Base-by-base conservation (phyloP, 2,113 vertebrate species). In the Pachyramphus minor region DNA sequence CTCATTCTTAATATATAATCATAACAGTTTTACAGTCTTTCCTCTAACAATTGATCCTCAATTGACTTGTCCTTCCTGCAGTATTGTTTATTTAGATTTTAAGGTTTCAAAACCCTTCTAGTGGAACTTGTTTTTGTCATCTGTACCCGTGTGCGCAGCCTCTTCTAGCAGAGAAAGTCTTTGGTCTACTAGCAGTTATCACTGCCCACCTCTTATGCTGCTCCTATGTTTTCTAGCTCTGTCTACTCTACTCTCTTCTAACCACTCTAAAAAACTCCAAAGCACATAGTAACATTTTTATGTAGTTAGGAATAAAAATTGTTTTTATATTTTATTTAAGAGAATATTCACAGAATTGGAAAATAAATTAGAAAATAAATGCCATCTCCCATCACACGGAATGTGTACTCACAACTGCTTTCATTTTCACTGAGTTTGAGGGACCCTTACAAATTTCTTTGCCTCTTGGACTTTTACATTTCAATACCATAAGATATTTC, bases 121-220 rank as follows among this genome's bases (percentile, higher is more conserved):
- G 4, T 13, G 24, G 13, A 14, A 58, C 59, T 71, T 52, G 4
- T 2, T 73, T 85, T 75, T 47, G 7, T 45, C 63, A 68, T 6
- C 7, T 79, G 15, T 27, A n/a, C 6, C 11, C 4, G 3, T 1
- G 13, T 25, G 30, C 20, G 21, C 11, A 14, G 2, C 10, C 9
- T 82, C 12, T 63, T 66, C 24, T 42, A 37, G 7, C 3, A 41
- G 17, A 44, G 17, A 60, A 50, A 4, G 3, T 47, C 10, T 2
- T 83, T 68, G 4, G 35, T 58, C 49, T 55, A 14, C n/a, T 28
- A 31, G 11, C 14, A 63, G 4, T 9, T 68, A 8, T 22, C 12
- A 45, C 24, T 72, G 15, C 12, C 28, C 14, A 11, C 27, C 4
- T 9, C 8, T 42, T 37, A 11, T 0, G 24, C 2, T 12, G 7